Conservation (phyloP, 2,797 vertebrate genomes). For the Myripristis murdjan region DNA sequence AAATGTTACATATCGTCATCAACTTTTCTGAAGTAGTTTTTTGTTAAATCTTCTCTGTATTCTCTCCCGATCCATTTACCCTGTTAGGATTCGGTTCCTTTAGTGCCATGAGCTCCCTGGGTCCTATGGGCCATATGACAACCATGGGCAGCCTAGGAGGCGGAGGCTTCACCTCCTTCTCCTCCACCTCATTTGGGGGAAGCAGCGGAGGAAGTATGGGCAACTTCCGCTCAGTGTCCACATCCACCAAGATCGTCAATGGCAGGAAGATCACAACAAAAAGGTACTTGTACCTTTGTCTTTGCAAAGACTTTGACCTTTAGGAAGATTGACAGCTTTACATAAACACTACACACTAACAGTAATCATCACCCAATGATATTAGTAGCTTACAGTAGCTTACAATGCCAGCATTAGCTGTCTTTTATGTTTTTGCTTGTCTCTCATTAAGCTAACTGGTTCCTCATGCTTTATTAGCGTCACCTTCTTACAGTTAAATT, state of each 20-base stretch:
- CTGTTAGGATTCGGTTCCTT: slow-evolving; percentile 89
- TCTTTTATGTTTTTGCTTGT: too few relatives aligned
- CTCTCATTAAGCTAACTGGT: too few relatives aligned
- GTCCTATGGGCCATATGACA: slow-evolving; percentile 72
- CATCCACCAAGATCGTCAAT: slow-evolving; percentile 94
- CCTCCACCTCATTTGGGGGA: slow-evolving; percentile 88
- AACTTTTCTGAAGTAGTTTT: not conserved
- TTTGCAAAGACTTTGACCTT: too few relatives aligned
- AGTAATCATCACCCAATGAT: too few relatives aligned
- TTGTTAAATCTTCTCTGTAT: not conserved
- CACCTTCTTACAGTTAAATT: too few relatives aligned
- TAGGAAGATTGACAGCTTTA: too few relatives aligned
- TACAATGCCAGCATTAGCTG: too few relatives aligned
- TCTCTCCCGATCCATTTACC: too few relatives aligned
- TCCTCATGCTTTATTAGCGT: too few relatives aligned
- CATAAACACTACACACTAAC: too few relatives aligned
- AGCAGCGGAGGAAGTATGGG: slow-evolving; percentile 88
- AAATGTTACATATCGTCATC: not conserved
- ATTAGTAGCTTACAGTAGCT: too few relatives aligned
- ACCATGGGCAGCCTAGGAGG: slow-evolving; percentile 81
- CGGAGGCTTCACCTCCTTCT: slow-evolving; percentile 90
- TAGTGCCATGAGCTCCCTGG: slow-evolving; percentile 74
- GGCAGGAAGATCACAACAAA: slow-evolving; percentile 96
- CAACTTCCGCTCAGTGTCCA: slow-evolving; percentile 94
- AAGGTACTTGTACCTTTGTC: too few relatives aligned